Conservation (phyloP, 2,113 vertebrate species). For the Carassius carassius region DNA sequence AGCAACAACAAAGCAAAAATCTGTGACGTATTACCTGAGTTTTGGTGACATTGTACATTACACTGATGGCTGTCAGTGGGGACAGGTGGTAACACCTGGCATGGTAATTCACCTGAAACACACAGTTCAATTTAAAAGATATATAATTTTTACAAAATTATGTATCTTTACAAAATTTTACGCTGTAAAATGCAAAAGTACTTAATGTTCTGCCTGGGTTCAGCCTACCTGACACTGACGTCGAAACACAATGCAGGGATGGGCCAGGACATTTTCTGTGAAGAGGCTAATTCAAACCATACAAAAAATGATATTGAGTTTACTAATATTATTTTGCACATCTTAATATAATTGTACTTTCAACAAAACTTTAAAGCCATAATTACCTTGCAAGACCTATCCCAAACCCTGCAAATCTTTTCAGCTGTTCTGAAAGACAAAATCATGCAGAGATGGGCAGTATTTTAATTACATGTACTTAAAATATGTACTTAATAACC, state of each 20-base stretch:
- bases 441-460: slow-evolving; percentile 2
- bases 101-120: slow-evolving; percentile 92
- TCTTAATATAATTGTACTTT: neutral
- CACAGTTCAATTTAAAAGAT: neutral
- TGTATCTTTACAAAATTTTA: no score
- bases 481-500: no score
- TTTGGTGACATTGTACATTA: slow-evolving; percentile 94
- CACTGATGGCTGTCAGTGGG: slow-evolving; percentile 86
- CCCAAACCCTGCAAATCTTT: slow-evolving; percentile 89
- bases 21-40: slow-evolving; percentile 82
- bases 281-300: slow-evolving; percentile 81
- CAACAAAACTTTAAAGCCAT: neutral
- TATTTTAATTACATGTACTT: no score
- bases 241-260: slow-evolving; percentile 96
- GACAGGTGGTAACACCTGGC: slow-evolving; percentile 89
- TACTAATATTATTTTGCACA: neutral
- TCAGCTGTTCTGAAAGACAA: slow-evolving; percentile 83
- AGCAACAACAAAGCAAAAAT: neutral
- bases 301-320: neutral
- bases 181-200: neutral
- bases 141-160: neutral
- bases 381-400: slow-evolving; percentile 90
- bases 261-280: slow-evolving; percentile 96
- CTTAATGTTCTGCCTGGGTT: slow-evolving; percentile 62
- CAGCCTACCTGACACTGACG: slow-evolving; percentile 91